Evolutionary conservation across 2,113 vertebrate species (phyloP).

Genomic region (Gopherus evgoodei): DNA sequence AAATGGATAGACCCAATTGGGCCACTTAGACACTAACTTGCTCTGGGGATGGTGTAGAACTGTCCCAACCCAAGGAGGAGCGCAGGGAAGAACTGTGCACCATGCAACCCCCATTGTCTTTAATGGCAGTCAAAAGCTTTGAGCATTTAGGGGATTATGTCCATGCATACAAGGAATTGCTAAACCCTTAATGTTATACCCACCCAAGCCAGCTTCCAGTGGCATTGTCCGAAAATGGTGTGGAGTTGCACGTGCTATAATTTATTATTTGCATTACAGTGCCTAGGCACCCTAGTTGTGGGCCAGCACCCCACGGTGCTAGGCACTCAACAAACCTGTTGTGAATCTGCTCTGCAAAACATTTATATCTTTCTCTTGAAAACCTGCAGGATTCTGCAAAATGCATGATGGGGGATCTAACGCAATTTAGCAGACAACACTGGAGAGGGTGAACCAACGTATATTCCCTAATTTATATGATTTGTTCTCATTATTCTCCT

Average conservation of each 20-base stretch:
- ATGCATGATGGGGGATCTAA: not conserved
- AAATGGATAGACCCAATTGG: not conserved
- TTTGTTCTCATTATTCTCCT: not conserved
- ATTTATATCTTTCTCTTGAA: not conserved
- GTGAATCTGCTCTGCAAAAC: accelerated
- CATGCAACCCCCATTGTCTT: not conserved
- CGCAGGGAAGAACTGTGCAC: not conserved
- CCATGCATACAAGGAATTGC: not conserved
- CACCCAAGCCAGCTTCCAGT: not conserved
- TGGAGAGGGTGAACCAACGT: not conserved
- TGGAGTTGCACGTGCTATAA: not conserved
- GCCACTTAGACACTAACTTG: not conserved
- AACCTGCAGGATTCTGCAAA: not conserved
- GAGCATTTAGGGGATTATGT: not conserved
- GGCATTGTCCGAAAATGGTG: not conserved
- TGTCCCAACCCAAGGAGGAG: not conserved
- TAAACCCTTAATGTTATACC: accelerated
- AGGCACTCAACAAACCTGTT: not conserved
- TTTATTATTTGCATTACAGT: not conserved
- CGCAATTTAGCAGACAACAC: not conserved
- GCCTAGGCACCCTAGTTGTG: not conserved
- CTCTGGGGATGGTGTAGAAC: not conserved
- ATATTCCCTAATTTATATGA: not conserved
- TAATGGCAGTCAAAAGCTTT: not conserved
- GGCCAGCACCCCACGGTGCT: not conserved